These are phyloP conservation scores for Orthonyx spaldingii DNA, from an alignment of 2,113 vertebrate species.

Conservation along the genomic window DNA sequence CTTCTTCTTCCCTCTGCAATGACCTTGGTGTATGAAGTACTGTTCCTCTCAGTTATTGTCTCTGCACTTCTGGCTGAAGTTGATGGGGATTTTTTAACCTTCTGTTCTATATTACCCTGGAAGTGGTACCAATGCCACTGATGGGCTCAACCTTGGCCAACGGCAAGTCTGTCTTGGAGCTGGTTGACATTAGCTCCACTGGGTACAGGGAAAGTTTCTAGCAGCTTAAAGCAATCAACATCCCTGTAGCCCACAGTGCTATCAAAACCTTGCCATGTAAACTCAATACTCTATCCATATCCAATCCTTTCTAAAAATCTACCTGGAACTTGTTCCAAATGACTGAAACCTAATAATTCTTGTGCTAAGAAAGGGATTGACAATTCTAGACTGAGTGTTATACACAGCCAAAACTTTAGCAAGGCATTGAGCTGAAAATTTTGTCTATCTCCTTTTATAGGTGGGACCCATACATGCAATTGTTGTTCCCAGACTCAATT, in stretches of 20 bases:
- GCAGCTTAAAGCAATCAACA: background rate
- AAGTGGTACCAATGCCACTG: background rate
- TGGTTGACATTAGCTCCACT: background rate
- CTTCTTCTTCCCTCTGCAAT: background rate
- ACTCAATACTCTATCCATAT: background rate
- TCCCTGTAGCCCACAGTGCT: background rate
- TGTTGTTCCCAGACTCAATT: background rate
- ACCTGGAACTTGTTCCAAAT: background rate
- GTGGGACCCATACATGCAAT: rapidly evolving
- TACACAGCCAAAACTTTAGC: background rate
- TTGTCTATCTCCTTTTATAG: background rate
- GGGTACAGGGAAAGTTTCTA: background rate
- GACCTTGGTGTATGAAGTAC: background rate
- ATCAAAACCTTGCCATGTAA: background rate
- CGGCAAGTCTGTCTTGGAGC: rapidly evolving
- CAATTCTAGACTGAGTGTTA: background rate
- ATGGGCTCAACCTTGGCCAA: background rate
- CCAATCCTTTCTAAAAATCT: background rate
- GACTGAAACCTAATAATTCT: background rate
- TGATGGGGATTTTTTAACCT: background rate
- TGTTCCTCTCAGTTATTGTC: background rate
- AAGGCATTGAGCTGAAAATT: background rate
- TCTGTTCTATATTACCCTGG: background rate
- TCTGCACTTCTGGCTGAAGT: background rate
- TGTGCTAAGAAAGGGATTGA: background rate